Evolutionary conservation across 2,888 invertebrate species (phyloP).

Genomic region (Hololepta plana): DNA sequence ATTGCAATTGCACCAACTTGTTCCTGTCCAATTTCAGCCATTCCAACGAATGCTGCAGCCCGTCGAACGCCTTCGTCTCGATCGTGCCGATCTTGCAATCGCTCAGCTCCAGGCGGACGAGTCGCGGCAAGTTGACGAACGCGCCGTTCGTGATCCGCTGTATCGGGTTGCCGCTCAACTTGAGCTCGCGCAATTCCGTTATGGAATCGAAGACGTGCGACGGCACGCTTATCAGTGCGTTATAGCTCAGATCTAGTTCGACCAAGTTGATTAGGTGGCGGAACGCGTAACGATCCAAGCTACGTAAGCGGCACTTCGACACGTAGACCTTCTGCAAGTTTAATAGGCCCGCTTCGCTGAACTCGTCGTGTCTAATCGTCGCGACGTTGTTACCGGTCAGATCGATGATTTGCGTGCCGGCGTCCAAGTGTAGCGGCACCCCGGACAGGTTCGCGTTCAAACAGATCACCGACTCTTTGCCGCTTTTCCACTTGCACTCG

Average conservation of each 20-base stretch:
- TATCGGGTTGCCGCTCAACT: slow-evolving; percentile 59
- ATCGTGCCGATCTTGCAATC: slow-evolving; percentile 51
- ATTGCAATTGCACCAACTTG: slow-evolving; percentile 43
- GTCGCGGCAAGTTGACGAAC: slow-evolving; percentile 43
- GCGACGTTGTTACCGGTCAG: slow-evolving; percentile 55
- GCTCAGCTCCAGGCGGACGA: slow-evolving; percentile 55
- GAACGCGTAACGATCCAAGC: slow-evolving; percentile 55
- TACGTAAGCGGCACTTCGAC: slow-evolving; percentile 47
- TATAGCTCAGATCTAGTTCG: slow-evolving; percentile 63
- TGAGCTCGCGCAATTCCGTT: slow-evolving; percentile 54
- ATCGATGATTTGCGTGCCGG: slow-evolving; percentile 64
- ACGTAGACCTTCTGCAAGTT: slow-evolving; percentile 68
- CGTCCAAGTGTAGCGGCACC: slow-evolving; percentile 56
- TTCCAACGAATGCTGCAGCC: slow-evolving; percentile 52
- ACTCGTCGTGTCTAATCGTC: slow-evolving; percentile 50
- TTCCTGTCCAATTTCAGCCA: slow-evolving; percentile 66
- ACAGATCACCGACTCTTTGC: slow-evolving; percentile 71
- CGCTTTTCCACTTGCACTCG: slow-evolving; percentile 79
- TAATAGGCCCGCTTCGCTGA: slow-evolving; percentile 53
- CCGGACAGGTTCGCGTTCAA: slow-evolving; percentile 54
- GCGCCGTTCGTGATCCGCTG: slow-evolving; percentile 49
- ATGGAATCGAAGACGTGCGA: slow-evolving; percentile 55
- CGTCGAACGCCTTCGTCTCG: slow-evolving; percentile 51
- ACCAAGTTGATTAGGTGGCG: slow-evolving; percentile 62
- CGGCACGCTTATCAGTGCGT: slow-evolving; percentile 47